Conservation (phyloP, 1,140 invertebrate species). For the Chlorops oryzae region DNA sequence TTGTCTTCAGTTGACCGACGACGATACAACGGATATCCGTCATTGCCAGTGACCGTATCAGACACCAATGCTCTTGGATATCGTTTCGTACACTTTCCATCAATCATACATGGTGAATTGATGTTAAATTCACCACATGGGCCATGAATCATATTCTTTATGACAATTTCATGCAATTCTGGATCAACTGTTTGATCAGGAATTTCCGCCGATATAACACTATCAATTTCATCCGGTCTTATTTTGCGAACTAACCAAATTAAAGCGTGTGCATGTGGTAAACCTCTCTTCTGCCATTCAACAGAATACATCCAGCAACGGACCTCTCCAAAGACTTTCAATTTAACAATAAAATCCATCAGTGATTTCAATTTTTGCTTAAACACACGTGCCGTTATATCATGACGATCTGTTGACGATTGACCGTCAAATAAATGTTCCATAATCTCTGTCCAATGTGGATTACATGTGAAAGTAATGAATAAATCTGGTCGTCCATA, state of each 20-base stretch:
- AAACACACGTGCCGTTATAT: too few relatives aligned
- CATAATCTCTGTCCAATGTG: too few relatives aligned
- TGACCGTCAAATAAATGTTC: too few relatives aligned
- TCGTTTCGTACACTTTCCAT: conserved; percentile 26
- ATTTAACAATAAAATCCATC: too few relatives aligned
- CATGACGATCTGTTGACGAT: too few relatives aligned
- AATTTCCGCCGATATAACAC: too few relatives aligned
- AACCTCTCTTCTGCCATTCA: conserved; percentile 48
- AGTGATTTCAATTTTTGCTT: too few relatives aligned
- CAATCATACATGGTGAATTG: conserved; percentile 39
- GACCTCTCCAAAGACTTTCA: conserved; percentile 33
- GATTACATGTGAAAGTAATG: too few relatives aligned
- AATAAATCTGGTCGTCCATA: too few relatives aligned
- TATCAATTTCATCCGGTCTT: too few relatives aligned
- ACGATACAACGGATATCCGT: conserved; percentile 48
- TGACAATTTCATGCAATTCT: conserved; percentile 41
- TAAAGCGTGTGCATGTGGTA: conserved; percentile 14
- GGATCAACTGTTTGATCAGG: conserved; percentile 41
- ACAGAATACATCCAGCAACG: conserved; percentile 48
- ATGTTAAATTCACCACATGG: conserved; percentile 46
- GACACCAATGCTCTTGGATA: conserved; percentile 21
- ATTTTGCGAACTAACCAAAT: conserved; percentile 5
- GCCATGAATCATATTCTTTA: conserved; percentile 52
- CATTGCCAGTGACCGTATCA: conserved; percentile 30
- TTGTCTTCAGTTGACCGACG: conserved; percentile 35